Percentiles rank a stretch among this genome's conserved stretches.
Conservation (phyloP, 2,888 invertebrate genomes). For the Cephus pulcher region DNA sequence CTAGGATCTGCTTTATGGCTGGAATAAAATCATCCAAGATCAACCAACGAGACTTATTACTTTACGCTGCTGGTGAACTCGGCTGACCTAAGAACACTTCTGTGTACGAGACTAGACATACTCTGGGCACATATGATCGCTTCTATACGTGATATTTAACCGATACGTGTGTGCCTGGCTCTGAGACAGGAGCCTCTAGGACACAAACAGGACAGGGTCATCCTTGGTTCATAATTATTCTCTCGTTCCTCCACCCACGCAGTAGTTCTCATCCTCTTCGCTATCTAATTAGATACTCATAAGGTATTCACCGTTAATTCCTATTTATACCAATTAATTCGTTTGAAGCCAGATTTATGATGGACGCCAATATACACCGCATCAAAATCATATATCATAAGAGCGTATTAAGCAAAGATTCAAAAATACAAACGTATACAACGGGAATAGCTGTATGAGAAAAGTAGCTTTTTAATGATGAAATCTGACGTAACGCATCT, state of each 20-base stretch:
- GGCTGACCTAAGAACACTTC: conserved; percentile 43
- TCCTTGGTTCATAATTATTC: conserved; percentile 51
- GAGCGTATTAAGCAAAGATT: not conserved
- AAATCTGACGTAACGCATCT: not conserved
- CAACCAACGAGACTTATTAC: not conserved
- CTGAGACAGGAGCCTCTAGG: conserved; percentile 17
- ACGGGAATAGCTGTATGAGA: not conserved
- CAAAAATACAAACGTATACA: not conserved
- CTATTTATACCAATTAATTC: not conserved
- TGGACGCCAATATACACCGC: not conserved
- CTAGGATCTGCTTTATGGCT: not conserved
- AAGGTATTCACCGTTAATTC: conserved; percentile 1
- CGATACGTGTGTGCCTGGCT: not conserved
- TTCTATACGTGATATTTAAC: not conserved
- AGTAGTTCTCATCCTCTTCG: conserved; percentile 37
- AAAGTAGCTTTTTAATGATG: not conserved
- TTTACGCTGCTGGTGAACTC: conserved; percentile 40
- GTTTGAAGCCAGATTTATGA: not conserved
- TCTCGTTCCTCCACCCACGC: conserved; percentile 38
- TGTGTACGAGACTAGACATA: conserved; percentile 19
- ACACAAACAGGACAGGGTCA: conserved; percentile 37
- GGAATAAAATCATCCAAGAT: not conserved
- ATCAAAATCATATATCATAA: not conserved
- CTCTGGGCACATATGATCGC: not conserved
- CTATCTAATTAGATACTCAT: conserved; percentile 47